Conservation (phyloP, 92 coral and sea anemone species). For the Bergia sp. region DNA sequence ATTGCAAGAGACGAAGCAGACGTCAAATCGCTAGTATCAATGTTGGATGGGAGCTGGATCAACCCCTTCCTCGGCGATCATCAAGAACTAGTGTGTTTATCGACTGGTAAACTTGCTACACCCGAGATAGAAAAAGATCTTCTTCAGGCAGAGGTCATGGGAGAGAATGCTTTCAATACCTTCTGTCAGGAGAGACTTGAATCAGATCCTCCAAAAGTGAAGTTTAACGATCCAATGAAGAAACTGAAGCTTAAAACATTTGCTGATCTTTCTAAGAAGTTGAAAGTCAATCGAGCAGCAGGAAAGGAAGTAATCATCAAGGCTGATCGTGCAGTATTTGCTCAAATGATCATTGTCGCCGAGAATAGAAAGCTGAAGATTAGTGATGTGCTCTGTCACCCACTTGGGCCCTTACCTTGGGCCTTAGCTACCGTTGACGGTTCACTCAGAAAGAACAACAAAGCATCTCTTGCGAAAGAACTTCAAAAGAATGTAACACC, state of each 20-base stretch:
- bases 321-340: constrained; percentile 64
- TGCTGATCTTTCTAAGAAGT: constrained; percentile 37
- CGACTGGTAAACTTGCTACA: too few relatives aligned
- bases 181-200: constrained; percentile 55
- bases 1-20: too few relatives aligned
- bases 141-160: constrained; percentile 44
- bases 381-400: constrained; percentile 45
- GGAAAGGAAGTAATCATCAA: constrained; percentile 54
- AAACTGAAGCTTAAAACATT: constrained; percentile 56
- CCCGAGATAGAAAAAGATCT: too few relatives aligned
- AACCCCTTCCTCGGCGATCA: too few relatives aligned
- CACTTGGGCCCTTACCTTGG: constrained; percentile 55
- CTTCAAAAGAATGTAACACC: constrained; percentile 46
- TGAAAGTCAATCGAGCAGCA: constrained; percentile 27
- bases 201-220: constrained; percentile 40
- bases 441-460: constrained; percentile 44
- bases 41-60: too few relatives aligned
- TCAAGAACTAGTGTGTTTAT: too few relatives aligned
- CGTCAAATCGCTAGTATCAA: too few relatives aligned
- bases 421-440: constrained; percentile 49
- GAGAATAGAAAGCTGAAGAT: constrained; percentile 58
- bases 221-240: constrained; percentile 53
- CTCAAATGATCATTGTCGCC: constrained; percentile 62
- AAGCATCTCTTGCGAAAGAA: constrained; percentile 51
- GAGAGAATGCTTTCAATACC: constrained; percentile 54